Percentiles rank a stretch among this genome's conserved stretches.
Evolutionary conservation across 2,113 vertebrate species (phyloP).

Genomic region (pig (Sus scrofa)): T2T-Sscrofa CM000820.6:97285001-97285500

Average conservation of each 20-base stretch:
- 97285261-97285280: too few relatives aligned
- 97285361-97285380: not conserved
- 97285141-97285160: too few relatives aligned
- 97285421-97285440: slow-evolving; percentile 5
- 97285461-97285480: not conserved
- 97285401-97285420: not conserved
- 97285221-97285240: too few relatives aligned
- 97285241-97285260: too few relatives aligned
- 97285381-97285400: not conserved
- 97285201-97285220: too few relatives aligned
- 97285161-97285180: too few relatives aligned
- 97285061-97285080: too few relatives aligned
- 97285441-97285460: not conserved
- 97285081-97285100: too few relatives aligned
- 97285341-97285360: not conserved
- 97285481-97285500: not conserved
- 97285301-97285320: not conserved
- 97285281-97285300: not conserved
- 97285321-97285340: not conserved
- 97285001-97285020: not conserved
- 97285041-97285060: too few relatives aligned
- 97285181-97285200: too few relatives aligned
- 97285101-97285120: too few relatives aligned
- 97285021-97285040: not conserved
- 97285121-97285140: too few relatives aligned